phyloP scores from a whole-genome alignment of 2,888 invertebrate species.

The Chromoteleia sp. region DNA sequence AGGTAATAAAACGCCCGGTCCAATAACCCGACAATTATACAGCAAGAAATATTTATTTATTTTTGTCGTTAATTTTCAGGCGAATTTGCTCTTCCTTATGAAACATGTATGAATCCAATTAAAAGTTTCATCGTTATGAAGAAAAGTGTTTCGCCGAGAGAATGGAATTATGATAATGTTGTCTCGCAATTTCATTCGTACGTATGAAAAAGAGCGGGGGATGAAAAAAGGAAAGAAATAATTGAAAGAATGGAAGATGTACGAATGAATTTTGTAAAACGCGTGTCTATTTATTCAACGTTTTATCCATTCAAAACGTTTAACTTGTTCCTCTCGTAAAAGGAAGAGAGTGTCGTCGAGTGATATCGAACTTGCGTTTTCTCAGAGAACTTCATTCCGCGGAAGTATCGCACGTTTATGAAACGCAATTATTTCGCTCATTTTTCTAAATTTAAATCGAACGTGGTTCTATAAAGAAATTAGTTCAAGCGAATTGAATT shows the following conservation, averaged over 20 bases:
- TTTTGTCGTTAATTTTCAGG: background rate
- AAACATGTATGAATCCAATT: conserved; percentile 42
- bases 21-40: conserved; percentile 5
- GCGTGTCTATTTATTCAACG: background rate
- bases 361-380: conserved; percentile 6
- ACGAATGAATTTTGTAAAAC: conserved; percentile 7
- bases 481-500: conserved; percentile 19
- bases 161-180: conserved; percentile 48
- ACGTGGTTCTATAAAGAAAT: conserved; percentile 10
- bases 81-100: conserved; percentile 7
- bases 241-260: background rate
- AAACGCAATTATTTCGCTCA: conserved; percentile 13
- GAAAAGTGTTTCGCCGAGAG: conserved; percentile 26
- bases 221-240: background rate
- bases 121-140: conserved; percentile 50
- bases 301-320: background rate
- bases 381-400: background rate
- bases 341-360: background rate
- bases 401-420: conserved; percentile 17
- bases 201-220: background rate
- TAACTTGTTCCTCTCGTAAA: background rate
- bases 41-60: conserved; percentile 23
- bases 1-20: background rate
- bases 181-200: conserved; percentile 14
- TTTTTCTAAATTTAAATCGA: conserved; percentile 10